Evolutionary conservation across 1,140 invertebrate species (phyloP), one percentile per base, ranked within the genome.

Genomic region (Euura lappo): DNA sequence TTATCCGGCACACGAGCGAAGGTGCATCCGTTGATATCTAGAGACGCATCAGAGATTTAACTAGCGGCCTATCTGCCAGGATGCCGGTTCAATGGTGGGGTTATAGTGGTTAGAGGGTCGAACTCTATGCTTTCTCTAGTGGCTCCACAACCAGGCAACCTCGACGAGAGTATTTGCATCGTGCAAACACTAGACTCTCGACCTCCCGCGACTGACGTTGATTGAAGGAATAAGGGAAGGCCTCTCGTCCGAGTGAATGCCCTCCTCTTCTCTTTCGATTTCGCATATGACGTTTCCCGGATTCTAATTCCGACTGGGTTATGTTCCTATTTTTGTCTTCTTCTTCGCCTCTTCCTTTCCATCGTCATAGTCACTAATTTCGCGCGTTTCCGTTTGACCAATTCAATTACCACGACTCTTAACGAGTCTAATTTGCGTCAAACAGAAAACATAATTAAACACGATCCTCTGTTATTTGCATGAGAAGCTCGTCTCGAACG

Each of bases 141-240:
- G 28, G 28, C 28, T 28, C 28, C 28, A 28, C 28, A 8, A 11
- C 51, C 6, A 8, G 1, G 3, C 51, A 2, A n/a, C 6, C 51
- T 60, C 51, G 51, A 84, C 79, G 82, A 78, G 81, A 85, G 84
- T 86, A 87, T 87, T 88, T 88, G 84, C 85, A 74, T 81, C 83
- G 79, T 80, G 83, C 81, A 86, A 83, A 88, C 85, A 87, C 85
- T 87, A 87, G 83, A 86, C 85, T 82, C 81, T 28, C 28, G 28
- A 6, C 81, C 79, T 80, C 84, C 83, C 84, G 83, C 81, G 84
- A 83, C 85, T 87, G 86, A 88, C 86, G 85, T 88, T 88, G 86
- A 87, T 87, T 87, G 86, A 86, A 87, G 84, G 83, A 87, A 87
- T 86, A 87, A 87, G 85, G 85, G 85, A 87, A 87, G 85, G 80